phyloP scores from a whole-genome alignment of 2,888 invertebrate species.

The Cremastobaeus sp. region DNA sequence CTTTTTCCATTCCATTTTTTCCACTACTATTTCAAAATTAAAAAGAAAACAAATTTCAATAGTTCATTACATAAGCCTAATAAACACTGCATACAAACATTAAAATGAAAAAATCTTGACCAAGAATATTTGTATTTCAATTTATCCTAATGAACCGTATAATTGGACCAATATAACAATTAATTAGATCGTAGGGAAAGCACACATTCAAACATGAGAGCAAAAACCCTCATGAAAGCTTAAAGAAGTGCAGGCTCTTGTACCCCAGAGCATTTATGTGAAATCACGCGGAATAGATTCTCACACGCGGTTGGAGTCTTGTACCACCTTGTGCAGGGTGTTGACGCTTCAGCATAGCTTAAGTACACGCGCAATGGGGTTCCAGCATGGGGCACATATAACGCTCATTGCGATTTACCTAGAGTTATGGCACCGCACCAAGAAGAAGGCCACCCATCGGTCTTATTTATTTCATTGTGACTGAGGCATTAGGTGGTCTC shows the following conservation, averaged over 20 bases:
- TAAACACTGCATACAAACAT: too few species aligned
- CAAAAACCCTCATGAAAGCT: constrained; percentile 21
- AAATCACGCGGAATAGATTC: constrained; percentile 76
- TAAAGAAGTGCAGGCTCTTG: constrained; percentile 23
- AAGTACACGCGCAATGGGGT: constrained; percentile 48
- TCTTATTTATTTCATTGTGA: constrained; percentile 70
- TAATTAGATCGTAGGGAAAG: constrained; percentile 6
- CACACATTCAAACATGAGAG: neutral
- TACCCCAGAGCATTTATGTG: constrained; percentile 69
- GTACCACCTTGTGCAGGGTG: constrained; percentile 72
- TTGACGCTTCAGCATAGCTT: constrained; percentile 60
- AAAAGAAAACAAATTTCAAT: too few species aligned
- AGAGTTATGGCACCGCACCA: constrained; percentile 20
- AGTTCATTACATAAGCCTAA: too few species aligned
- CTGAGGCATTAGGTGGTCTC: constrained; percentile 69
- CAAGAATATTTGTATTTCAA: too few species aligned
- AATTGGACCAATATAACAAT: neutral
- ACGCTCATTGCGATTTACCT: constrained; percentile 13
- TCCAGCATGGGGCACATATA: constrained; percentile 60
- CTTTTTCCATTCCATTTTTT: too few species aligned
- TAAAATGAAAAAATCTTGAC: too few species aligned
- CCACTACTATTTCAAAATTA: too few species aligned
- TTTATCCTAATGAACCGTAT: neutral
- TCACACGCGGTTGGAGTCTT: constrained; percentile 75
- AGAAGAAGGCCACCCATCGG: constrained; percentile 70